phyloP scores from a whole-genome alignment of 2,797 vertebrate genomes.

The Sebastiscus albofasciatus region DNA sequence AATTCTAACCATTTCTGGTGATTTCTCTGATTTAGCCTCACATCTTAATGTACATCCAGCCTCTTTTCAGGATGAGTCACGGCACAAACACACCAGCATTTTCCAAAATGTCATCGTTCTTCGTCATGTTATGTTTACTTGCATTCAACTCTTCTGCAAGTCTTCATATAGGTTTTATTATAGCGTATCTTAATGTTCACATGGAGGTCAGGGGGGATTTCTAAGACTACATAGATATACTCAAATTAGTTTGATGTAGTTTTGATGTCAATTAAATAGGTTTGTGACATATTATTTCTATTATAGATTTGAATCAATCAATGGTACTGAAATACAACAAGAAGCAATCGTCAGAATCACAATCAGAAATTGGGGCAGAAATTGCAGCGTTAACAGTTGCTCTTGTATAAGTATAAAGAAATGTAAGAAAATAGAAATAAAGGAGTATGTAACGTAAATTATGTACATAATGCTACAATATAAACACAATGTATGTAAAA shows the following conservation, averaged over 20 bases:
- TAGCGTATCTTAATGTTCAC: background rate
- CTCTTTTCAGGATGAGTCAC: constrained; percentile 22
- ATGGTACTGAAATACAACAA: background rate
- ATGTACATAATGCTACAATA: too few species aligned
- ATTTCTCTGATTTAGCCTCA: background rate
- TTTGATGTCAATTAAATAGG: background rate
- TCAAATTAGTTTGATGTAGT: background rate
- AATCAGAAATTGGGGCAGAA: too few species aligned
- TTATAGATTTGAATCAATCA: background rate
- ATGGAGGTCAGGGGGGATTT: background rate
- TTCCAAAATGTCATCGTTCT: constrained; percentile 42
- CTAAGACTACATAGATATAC: background rate
- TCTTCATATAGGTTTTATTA: background rate
- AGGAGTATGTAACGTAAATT: too few species aligned
- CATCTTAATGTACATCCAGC: background rate
- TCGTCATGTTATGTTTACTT: background rate
- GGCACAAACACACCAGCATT: background rate
- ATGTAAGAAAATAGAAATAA: too few species aligned
- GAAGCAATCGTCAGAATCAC: background rate
- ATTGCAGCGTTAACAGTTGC: too few species aligned
- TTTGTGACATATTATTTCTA: background rate
- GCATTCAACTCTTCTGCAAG: background rate
- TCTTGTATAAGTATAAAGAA: too few species aligned
- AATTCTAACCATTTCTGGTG: constrained; percentile 12
- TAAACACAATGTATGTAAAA: background rate